These are phyloP conservation scores for Strix uralensis DNA, from an alignment of 2,113 vertebrate species.

Conservation along the genomic window DNA sequence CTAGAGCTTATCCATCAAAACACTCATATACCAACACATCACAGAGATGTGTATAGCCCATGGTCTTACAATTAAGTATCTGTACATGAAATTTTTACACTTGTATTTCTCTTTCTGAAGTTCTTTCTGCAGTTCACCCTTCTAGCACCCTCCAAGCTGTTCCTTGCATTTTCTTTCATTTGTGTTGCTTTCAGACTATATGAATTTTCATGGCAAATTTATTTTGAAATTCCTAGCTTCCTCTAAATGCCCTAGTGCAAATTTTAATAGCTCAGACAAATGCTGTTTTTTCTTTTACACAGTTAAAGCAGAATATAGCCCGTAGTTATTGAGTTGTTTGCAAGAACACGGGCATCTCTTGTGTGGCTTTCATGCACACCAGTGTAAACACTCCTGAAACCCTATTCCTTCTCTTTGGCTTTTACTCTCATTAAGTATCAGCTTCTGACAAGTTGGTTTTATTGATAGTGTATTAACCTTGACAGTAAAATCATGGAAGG, in stretches of 20 bases:
- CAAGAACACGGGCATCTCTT: background rate
- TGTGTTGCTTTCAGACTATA: background rate
- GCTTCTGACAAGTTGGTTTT: conserved; percentile 70
- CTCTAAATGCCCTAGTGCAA: background rate
- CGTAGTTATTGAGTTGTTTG: background rate
- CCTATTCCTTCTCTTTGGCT: conserved; percentile 52
- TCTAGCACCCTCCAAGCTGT: background rate
- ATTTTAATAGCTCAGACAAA: background rate
- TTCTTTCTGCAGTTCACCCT: background rate
- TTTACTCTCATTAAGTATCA: conserved; percentile 74
- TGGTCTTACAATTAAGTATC: background rate
- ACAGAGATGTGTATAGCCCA: background rate
- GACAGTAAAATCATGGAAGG: conserved; percentile 72
- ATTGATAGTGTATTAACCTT: conserved; percentile 76
- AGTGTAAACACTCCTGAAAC: conserved; percentile 55
- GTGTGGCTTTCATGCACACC: background rate
- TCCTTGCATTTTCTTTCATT: background rate
- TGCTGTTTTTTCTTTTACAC: background rate
- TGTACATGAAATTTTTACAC: background rate
- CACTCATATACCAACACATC: fast-evolving
- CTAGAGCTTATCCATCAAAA: background rate
- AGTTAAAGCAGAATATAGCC: background rate
- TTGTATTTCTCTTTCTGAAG: background rate
- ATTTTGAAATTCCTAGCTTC: background rate
- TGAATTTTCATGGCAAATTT: background rate